phyloP scores from a whole-genome alignment of 2,888 invertebrate species.

The Elmis aenea region DNA sequence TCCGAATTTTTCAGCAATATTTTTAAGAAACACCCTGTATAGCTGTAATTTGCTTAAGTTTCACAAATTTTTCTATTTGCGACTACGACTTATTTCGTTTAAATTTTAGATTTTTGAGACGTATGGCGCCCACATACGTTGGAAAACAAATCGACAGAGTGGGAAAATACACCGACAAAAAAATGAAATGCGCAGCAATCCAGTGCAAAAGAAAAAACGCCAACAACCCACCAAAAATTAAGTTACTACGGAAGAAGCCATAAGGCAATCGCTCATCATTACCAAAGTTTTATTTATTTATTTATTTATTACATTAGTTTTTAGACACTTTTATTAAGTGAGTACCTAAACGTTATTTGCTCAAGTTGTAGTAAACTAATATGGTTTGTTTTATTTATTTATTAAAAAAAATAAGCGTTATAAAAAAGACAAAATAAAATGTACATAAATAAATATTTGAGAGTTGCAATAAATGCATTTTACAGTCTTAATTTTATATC shows the following conservation, averaged over 20 bases:
- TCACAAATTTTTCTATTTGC: no score
- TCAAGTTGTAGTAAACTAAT: conserved; percentile 6
- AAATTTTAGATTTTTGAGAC: conserved; percentile 39
- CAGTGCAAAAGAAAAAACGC: conserved; percentile 36
- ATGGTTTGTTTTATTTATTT: conserved; percentile 20
- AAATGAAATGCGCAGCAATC: conserved; percentile 41
- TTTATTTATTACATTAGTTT: conserved; percentile 25
- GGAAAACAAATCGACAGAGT: conserved; percentile 39
- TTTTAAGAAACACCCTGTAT: no score
- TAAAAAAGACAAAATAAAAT: conserved; percentile 31
- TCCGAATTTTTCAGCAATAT: no score
- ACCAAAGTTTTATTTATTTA: conserved; percentile 24
- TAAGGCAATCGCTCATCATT: conserved; percentile 3
- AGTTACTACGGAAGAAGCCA: conserved; percentile 2
- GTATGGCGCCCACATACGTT: conserved; percentile 38
- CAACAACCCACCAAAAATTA: conserved; percentile 6
- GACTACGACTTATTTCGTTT: no score
- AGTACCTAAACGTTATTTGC: background rate
- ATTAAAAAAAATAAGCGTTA: conserved; percentile 37
- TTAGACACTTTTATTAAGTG: background rate
- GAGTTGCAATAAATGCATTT: conserved; percentile 34
- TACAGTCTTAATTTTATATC: conserved; percentile 43
- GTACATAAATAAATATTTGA: conserved; percentile 22
- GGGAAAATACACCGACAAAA: conserved; percentile 38
- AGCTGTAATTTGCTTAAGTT: no score